phyloP scores from a whole-genome alignment of 2,888 invertebrate species.

The Tinea pellionella region DNA sequence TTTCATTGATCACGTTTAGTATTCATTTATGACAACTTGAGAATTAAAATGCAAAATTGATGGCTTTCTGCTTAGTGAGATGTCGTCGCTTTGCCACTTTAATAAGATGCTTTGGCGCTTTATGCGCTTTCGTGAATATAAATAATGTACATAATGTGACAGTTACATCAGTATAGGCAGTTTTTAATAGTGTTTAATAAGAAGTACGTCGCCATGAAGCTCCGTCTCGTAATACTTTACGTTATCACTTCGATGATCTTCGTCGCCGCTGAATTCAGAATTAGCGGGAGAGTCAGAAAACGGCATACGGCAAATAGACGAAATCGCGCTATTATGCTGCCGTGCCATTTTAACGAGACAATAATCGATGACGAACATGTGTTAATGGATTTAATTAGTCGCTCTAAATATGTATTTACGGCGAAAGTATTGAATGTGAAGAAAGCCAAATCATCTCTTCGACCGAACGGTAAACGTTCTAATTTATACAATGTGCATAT shows the following conservation, averaged over 20 bases:
- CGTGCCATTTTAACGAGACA: slow-evolving; percentile 62
- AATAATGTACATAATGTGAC: slow-evolving; percentile 63
- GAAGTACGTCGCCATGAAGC: slow-evolving; percentile 40
- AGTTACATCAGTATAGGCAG: slow-evolving; percentile 49
- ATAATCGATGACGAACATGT: slow-evolving; percentile 63
- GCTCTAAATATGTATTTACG: slow-evolving; percentile 63
- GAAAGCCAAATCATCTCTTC: slow-evolving; percentile 42
- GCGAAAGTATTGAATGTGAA: slow-evolving; percentile 61
- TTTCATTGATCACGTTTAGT: background rate
- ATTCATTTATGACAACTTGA: slow-evolving; percentile 2
- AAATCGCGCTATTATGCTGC: slow-evolving; percentile 52
- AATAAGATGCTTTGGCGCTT: slow-evolving; percentile 45
- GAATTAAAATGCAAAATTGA: slow-evolving; percentile 21
- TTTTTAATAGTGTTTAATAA: slow-evolving; percentile 44
- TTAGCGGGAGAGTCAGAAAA: slow-evolving; percentile 61
- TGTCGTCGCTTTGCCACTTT: slow-evolving; percentile 49
- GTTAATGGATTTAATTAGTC: slow-evolving; percentile 60
- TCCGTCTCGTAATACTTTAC: slow-evolving; percentile 52
- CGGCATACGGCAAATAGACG: slow-evolving; percentile 48
- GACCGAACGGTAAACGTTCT: slow-evolving; percentile 36
- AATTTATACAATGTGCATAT: slow-evolving; percentile 59
- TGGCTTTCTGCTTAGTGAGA: slow-evolving; percentile 51
- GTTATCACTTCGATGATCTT: slow-evolving; percentile 52
- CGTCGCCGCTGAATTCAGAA: slow-evolving; percentile 52
- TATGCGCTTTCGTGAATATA: slow-evolving; percentile 46